A percentile compares a stretch with the other conserved stretches of the same genome.
These are phyloP conservation scores for Tetramorium parvispinum DNA, from an alignment of 1,140 invertebrate genomes.

Conservation along the genomic window DNA sequence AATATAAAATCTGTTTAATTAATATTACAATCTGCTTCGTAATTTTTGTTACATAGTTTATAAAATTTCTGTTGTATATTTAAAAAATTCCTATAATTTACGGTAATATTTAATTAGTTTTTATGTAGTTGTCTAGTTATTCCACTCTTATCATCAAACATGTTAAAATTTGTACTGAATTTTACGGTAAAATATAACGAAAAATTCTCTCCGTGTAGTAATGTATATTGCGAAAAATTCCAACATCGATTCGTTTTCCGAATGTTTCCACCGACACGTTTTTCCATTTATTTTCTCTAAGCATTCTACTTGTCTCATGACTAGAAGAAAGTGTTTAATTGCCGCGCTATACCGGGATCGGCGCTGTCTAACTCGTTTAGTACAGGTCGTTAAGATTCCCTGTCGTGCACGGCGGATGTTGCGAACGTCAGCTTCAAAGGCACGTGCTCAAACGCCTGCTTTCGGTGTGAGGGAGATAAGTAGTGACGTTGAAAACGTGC, in stretches of 20 bases:
- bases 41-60: too few relatives aligned
- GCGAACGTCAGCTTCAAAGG: constrained; percentile 33
- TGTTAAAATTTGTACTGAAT: too few relatives aligned
- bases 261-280: too few relatives aligned
- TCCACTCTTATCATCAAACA: too few relatives aligned
- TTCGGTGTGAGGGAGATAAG: constrained; percentile 30
- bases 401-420: constrained; percentile 20
- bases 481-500: constrained; percentile 35
- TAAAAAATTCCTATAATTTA: too few relatives aligned
- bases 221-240: neutral
- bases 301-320: neutral
- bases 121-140: too few relatives aligned
- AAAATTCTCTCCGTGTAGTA: too few relatives aligned
- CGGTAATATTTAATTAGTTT: too few relatives aligned
- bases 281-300: neutral
- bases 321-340: constrained; percentile 16
- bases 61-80: too few relatives aligned
- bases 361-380: constrained; percentile 29
- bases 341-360: neutral
- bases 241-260: neutral
- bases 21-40: too few relatives aligned
- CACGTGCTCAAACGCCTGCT: constrained; percentile 17
- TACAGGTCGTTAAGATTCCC: constrained; percentile 28
- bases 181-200: too few relatives aligned
- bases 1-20: too few relatives aligned